Percentiles rank a stretch among this genome's conserved stretches.
Conservation (phyloP, 2,888 invertebrate genomes). For the Amiota mariae region DNA sequence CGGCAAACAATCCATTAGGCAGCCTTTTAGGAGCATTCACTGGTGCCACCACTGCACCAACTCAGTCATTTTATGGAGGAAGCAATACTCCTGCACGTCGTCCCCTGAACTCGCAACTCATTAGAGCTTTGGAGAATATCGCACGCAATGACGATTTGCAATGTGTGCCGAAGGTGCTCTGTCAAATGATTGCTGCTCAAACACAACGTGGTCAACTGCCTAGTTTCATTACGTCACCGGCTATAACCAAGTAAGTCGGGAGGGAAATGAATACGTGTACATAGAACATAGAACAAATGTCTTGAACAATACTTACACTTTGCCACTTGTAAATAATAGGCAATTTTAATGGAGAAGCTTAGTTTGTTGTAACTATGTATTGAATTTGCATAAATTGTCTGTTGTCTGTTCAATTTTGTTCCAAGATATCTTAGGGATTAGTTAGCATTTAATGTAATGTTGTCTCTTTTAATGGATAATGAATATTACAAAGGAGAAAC, state of each 20-base stretch:
- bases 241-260: slow-evolving; percentile 71
- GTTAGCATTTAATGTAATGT: slow-evolving; percentile 57
- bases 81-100: slow-evolving; percentile 49
- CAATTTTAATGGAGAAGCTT: slow-evolving; percentile 42
- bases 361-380: slow-evolving; percentile 64
- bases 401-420: slow-evolving; percentile 37
- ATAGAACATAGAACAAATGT: not conserved
- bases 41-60: slow-evolving; percentile 38
- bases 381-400: slow-evolving; percentile 57
- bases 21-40: slow-evolving; percentile 68
- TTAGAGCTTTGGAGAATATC: slow-evolving; percentile 77
- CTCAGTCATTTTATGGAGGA: slow-evolving; percentile 29
- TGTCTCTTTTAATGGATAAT: slow-evolving; percentile 11
- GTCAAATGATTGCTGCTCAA: slow-evolving; percentile 81
- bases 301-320: not conserved
- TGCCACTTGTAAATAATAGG: slow-evolving; percentile 41
- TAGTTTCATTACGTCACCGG: slow-evolving; percentile 70
- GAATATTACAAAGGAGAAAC: not conserved
- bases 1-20: slow-evolving; percentile 60
- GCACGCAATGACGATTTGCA: slow-evolving; percentile 83
- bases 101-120: slow-evolving; percentile 70
- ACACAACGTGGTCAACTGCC: slow-evolving; percentile 71
- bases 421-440: slow-evolving; percentile 59
- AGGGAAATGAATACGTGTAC: not conserved
- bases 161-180: slow-evolving; percentile 86